Conservation (phyloP, 37 sponge, comb jelly and placozoan species). For the Spongia lamella region DNA sequence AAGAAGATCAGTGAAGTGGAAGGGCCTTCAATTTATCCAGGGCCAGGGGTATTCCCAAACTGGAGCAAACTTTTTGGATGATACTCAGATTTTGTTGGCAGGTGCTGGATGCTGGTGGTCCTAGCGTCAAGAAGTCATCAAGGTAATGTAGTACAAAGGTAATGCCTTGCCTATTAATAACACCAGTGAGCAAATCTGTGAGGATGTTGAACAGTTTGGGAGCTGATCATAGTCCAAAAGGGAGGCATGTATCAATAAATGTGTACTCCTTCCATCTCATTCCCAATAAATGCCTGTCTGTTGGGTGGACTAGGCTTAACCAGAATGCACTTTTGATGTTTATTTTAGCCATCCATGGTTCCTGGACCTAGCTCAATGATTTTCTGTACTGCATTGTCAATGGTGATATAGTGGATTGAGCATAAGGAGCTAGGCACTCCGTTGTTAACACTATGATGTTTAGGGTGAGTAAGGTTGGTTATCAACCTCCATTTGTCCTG, state of each 20-base stretch:
- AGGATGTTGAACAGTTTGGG: too few species aligned
- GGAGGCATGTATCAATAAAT: conserved; percentile 14
- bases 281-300: conserved; percentile 4
- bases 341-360: neutral
- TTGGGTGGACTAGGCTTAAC: conserved; percentile 8
- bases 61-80: too few species aligned
- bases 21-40: too few species aligned
- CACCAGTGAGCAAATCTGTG: too few species aligned
- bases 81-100: too few species aligned
- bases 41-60: too few species aligned
- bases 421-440: neutral
- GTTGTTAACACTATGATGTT: conserved; percentile 11
- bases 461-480: conserved; percentile 12
- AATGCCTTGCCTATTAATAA: too few species aligned
- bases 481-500: conserved; percentile 18
- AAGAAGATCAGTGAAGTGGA: too few species aligned
- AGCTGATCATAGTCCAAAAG: neutral
- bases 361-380: neutral
- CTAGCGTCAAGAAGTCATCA: too few species aligned
- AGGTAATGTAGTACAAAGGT: too few species aligned
- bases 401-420: neutral
- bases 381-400: neutral
- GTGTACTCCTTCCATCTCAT: conserved; percentile 6
- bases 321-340: conserved; percentile 1
- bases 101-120: too few species aligned